Base-by-base conservation (phyloP, 2,888 invertebrate species). In the Ceramica pisi region DNA sequence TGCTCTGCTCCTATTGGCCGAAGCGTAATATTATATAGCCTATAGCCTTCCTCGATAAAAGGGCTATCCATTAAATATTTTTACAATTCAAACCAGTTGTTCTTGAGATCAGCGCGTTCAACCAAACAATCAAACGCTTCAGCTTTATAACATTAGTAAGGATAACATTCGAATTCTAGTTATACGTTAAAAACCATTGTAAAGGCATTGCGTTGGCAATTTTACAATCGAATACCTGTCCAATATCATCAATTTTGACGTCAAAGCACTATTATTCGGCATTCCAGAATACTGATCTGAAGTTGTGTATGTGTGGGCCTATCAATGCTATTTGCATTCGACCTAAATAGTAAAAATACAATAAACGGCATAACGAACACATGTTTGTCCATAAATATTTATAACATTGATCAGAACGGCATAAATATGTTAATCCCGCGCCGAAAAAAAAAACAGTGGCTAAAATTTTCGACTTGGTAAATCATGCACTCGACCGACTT, bases 341-440 rank as follows among this genome's bases (percentile, higher is more conserved):
- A 77, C 82, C 84, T 80, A 87, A 79, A 86, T 83, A 82, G 67
- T 78, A 71, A 73, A 81, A 87, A 84, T 79, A 75, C 75, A 83
- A 83, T 85, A 86, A 86, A 85, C 75, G 77, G 75, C 81, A 77
- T 75, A 79, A 72, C 81, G 60, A 81, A 84, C 79, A 85, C 48
- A 77, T 71, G 64, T 78, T 70, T 67, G 63, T 63, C 66, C 61
- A 81, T 84, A 87, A 76, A 82, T 84, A 86, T 86, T 87, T 82
- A 79, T 82, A 76, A 68, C 70, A 77, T 82, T 85, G 77, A 62
- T 59, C 67, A 75, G 65, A 71, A 67, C 60, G 48, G 67, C 56
- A 66, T 70, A 74, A 73, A 74, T 59, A 78, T 78, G 74, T 71
- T 78, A 71, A 84, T 81, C 35, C 12, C 9, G 16, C 23, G 38